Conservation (phyloP, 2,113 vertebrate species). For the Petrocephalus zakoni region DNA sequence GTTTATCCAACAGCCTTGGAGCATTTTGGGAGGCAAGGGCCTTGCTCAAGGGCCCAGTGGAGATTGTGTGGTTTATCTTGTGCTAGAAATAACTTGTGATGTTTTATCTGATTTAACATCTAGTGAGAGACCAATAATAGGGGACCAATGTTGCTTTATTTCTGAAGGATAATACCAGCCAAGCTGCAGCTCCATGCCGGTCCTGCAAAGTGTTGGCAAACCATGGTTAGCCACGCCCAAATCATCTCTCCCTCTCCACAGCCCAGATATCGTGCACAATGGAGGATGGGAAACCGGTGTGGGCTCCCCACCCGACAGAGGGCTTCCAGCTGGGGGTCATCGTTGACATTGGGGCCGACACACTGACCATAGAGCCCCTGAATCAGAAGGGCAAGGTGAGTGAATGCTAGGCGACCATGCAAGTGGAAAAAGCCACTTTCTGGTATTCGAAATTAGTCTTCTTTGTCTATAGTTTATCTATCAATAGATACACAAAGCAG, state of each 20-base stretch:
- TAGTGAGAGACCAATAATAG: not conserved
- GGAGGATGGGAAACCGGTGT: constrained; percentile 98
- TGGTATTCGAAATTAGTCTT: not conserved
- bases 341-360: constrained; percentile 87
- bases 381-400: constrained; percentile 87
- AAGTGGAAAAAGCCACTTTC: not conserved
- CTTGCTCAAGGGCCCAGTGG: not conserved
- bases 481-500: not conserved
- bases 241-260: not conserved
- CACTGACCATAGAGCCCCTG: constrained; percentile 86
- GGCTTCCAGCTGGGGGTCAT: constrained; percentile 96
- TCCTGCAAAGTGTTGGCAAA: not conserved
- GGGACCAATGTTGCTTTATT: not conserved
- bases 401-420: not conserved
- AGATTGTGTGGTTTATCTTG: not conserved
- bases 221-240: not conserved
- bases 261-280: constrained; percentile 59
- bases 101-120: not conserved
- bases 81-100: not conserved
- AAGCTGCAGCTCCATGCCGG: not conserved
- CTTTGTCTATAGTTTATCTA: not conserved
- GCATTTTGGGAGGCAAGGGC: not conserved
- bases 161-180: not conserved
- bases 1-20: not conserved
- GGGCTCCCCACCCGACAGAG: constrained; percentile 91